Base-by-base conservation (phyloP, 2,888 invertebrate genomes). In the Epicampocera succincta region DNA sequence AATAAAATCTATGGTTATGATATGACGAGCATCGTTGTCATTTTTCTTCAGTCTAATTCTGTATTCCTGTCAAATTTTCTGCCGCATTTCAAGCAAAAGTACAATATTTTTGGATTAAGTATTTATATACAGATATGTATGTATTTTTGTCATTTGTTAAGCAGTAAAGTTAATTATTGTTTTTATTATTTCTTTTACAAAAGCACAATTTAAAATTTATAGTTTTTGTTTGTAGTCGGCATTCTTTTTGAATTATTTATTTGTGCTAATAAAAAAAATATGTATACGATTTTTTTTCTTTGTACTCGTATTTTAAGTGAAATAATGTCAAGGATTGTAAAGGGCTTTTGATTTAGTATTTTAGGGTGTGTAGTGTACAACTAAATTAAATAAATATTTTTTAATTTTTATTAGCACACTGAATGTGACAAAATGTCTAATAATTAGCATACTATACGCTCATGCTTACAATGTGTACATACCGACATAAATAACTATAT, bases 321-420 rank as follows among this genome's bases (percentile, higher is more conserved):
- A 66, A 44, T 75, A 75, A 68, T 75, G 68, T 68, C 75, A 75
- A 68, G 75, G 75, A 68, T 75, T 75, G 60, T n/a, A 33, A 75
- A 75, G 75, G 75, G 60, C 72, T 68, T 75, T 46, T 12, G 33
- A 33, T 68, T 75, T 42, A 68, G 11, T 42, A 21, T 75, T 66
- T 68, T 60, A 60, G 52, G 68, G 66, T 50, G 75, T 75, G 75
- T 46, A 19, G 44, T 44, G 29, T 54, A 9, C 6, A 52, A 52
- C 40, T 54, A 54, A 73, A 56, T 1, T 33, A 69, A n/a, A n/a
- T 44, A 38, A 38, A n/a, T 40, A 38, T 56, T 9, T 46, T 19
- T 54, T 29, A 38, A 46, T 46, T 15, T 54, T 71, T 50, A 48
- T 60, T 40, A 19, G n/a, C 33, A n/a, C 58, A 21, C 19, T 38